phyloP scores from a whole-genome alignment of 1,140 invertebrate genomes.

The Drosophila bocki region DNA sequence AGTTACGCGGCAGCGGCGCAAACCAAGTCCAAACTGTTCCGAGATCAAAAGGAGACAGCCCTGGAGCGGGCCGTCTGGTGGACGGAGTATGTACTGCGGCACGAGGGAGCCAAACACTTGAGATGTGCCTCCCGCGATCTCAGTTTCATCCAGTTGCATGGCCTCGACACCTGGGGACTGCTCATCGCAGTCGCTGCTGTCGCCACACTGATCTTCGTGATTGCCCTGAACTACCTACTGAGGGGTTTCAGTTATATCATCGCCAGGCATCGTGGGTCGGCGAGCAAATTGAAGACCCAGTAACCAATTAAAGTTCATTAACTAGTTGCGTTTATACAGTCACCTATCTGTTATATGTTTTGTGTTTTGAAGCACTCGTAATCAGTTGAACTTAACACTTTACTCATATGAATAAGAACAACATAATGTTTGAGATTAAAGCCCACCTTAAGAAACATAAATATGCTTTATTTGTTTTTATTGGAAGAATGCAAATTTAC shows the following conservation, averaged over 20 bases:
- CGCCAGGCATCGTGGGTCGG: slow-evolving; percentile 69
- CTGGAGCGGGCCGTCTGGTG: slow-evolving; percentile 90
- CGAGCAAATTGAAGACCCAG: slow-evolving; percentile 82
- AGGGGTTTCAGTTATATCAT: slow-evolving; percentile 42
- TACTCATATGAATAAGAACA: neutral
- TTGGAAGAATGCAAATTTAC: neutral
- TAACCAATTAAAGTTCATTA: slow-evolving; percentile 45
- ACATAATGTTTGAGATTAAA: slow-evolving; percentile 4
- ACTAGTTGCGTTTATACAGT: slow-evolving; percentile 17
- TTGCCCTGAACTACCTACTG: slow-evolving; percentile 11
- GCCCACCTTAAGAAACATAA: neutral
- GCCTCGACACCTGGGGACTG: slow-evolving; percentile 85
- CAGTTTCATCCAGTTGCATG: slow-evolving; percentile 85
- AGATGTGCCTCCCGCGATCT: slow-evolving; percentile 58
- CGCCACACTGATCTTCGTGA: neutral
- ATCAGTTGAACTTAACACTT: neutral
- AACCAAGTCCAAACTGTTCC: slow-evolving; percentile 61
- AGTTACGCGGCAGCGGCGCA: slow-evolving; percentile 47
- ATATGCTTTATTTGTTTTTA: neutral
- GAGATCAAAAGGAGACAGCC: slow-evolving; percentile 87
- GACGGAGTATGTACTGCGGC: slow-evolving; percentile 88
- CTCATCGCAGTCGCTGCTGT: slow-evolving; percentile 18
- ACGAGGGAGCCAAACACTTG: slow-evolving; percentile 82
- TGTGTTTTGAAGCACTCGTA: slow-evolving; percentile 15
- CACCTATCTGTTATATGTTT: neutral